phyloP scores from a whole-genome alignment of 2,113 vertebrate genomes.

The Psophia crepitans region DNA sequence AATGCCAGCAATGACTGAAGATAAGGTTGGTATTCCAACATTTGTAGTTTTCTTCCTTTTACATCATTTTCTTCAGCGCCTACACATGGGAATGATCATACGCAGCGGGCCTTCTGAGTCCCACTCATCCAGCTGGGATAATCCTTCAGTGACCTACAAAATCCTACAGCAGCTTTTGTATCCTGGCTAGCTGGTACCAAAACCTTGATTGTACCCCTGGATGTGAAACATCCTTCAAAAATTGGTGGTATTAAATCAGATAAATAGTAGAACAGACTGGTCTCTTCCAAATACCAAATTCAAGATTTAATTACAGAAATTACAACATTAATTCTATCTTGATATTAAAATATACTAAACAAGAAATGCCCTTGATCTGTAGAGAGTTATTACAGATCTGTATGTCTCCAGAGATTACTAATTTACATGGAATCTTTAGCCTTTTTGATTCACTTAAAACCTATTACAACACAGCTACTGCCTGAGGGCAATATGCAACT shows the following conservation, averaged over 20 bases:
- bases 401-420: neutral
- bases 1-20: neutral
- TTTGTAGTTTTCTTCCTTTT: neutral
- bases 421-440: neutral
- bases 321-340: neutral
- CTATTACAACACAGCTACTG: neutral
- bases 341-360: slow-evolving; percentile 4
- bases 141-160: neutral
- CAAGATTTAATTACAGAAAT: neutral
- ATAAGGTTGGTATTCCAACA: neutral
- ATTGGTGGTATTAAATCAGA: neutral
- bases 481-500: neutral
- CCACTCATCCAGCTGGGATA: neutral
- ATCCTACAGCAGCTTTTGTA: neutral
- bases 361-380: neutral
- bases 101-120: neutral
- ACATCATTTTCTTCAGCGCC: neutral
- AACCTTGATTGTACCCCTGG: neutral
- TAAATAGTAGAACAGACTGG: neutral
- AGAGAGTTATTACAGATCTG: neutral
- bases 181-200: neutral
- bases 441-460: neutral
- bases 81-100: neutral
- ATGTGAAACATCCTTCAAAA: neutral
- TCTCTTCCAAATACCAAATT: neutral